Percentiles rank a stretch among this genome's conserved stretches.
These are phyloP conservation scores for Pomatostomus ruficeps DNA, from an alignment of 2,113 vertebrate genomes.

Conservation along the genomic window DNA sequence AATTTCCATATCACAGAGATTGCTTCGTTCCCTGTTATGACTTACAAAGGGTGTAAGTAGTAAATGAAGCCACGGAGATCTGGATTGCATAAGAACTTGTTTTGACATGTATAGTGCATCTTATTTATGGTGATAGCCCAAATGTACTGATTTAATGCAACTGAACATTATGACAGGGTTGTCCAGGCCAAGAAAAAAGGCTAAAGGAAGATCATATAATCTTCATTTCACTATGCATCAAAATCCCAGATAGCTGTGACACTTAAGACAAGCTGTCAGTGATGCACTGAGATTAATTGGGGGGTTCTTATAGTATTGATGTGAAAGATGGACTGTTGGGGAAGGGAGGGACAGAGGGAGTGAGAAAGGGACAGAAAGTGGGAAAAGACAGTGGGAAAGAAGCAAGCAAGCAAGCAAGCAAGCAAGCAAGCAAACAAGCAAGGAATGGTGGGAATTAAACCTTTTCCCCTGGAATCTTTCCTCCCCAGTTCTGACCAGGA, in stretches of 20 bases:
- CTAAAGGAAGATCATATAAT: not conserved
- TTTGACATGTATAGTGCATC: constrained; percentile 58
- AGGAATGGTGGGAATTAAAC: not conserved
- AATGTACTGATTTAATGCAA: constrained; percentile 15
- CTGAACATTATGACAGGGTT: constrained; percentile 6
- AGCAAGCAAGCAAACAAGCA: not conserved
- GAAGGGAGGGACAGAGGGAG: not conserved
- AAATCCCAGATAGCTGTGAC: not conserved
- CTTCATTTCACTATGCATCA: constrained; percentile 4
- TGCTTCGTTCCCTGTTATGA: constrained; percentile 5
- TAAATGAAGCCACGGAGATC: constrained; percentile 42
- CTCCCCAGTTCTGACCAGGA: not conserved
- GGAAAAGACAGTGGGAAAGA: not conserved
- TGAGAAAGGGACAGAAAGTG: not conserved
- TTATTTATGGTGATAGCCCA: constrained; percentile 53
- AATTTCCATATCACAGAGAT: constrained; percentile 66
- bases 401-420: not conserved
- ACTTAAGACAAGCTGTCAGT: not conserved
- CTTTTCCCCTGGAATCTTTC: not conserved
- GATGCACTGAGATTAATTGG: not conserved
- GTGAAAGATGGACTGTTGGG: not conserved
- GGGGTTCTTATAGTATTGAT: not conserved
- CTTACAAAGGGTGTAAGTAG: constrained; percentile 34
- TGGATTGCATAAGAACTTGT: constrained; percentile 60
- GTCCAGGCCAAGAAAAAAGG: not conserved